Evolutionary conservation across 2,797 vertebrate species (phyloP).

Genomic region (Fringilla coelebs): DNA sequence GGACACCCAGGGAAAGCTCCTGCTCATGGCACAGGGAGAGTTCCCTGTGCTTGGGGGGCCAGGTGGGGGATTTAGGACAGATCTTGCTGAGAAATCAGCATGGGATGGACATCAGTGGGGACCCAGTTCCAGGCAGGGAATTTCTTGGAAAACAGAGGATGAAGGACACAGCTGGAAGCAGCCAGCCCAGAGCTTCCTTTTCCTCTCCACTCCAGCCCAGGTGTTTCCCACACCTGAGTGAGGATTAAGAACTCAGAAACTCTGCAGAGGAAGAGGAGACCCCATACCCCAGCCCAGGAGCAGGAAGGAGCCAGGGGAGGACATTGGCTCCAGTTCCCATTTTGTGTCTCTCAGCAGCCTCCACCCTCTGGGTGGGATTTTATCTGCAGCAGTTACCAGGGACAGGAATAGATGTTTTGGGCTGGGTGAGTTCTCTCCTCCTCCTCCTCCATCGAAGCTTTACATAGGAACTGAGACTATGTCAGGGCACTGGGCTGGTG

Average conservation of each 20-base stretch:
- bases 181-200: background rate
- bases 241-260: background rate
- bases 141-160: background rate
- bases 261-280: background rate
- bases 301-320: background rate
- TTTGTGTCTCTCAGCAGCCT: background rate
- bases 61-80: background rate
- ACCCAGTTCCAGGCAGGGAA: background rate
- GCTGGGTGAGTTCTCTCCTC: background rate
- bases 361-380: background rate
- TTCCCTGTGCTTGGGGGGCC: background rate
- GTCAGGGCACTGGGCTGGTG: background rate
- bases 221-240: background rate
- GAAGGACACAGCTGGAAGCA: background rate
- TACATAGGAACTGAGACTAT: accelerated
- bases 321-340: background rate
- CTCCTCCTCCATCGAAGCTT: background rate
- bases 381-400: background rate
- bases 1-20: background rate
- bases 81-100: background rate
- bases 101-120: background rate
- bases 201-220: background rate
- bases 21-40: background rate
- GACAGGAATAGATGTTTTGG: background rate
- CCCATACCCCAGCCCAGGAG: background rate